phyloP scores from a whole-genome alignment of 2,888 invertebrate genomes.

The Hemithea aestivaria region DNA sequence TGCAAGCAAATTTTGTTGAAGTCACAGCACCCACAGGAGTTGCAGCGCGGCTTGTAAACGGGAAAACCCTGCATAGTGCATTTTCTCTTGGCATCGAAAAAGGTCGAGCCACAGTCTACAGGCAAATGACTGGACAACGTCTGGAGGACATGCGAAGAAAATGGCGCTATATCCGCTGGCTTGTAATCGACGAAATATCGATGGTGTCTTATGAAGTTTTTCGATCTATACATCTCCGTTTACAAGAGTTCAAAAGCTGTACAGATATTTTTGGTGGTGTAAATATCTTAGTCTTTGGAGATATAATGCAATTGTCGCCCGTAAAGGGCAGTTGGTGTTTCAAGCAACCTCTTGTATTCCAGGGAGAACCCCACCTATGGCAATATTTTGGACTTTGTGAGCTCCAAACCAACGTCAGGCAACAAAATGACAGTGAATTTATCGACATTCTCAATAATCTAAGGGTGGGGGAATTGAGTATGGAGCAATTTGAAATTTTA shows the following conservation, averaged over 20 bases:
- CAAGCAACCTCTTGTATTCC: too few species aligned
- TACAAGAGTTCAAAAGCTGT: constrained; percentile 5
- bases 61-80: too few species aligned
- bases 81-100: too few species aligned
- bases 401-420: not conserved
- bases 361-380: too few species aligned
- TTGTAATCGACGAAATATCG: constrained; percentile 34
- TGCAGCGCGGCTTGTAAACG: too few species aligned
- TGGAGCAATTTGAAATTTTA: constrained; percentile 16
- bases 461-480: constrained; percentile 15
- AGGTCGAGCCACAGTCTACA: too few species aligned
- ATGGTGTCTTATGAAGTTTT: constrained; percentile 35
- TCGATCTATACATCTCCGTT: constrained; percentile 22
- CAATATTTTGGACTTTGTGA: too few species aligned
- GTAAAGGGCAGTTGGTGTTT: too few species aligned
- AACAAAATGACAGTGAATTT: constrained; percentile 16
- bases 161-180: constrained; percentile 32
- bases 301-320: constrained; percentile 32
- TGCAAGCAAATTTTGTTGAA: too few species aligned
- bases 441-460: constrained; percentile 10
- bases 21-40: too few species aligned
- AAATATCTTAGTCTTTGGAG: constrained; percentile 32
- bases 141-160: constrained; percentile 24
- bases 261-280: constrained; percentile 5
- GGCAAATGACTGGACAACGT: too few species aligned